phyloP scores from a whole-genome alignment of 2,113 vertebrate species.

The Trogon surrucura region DNA sequence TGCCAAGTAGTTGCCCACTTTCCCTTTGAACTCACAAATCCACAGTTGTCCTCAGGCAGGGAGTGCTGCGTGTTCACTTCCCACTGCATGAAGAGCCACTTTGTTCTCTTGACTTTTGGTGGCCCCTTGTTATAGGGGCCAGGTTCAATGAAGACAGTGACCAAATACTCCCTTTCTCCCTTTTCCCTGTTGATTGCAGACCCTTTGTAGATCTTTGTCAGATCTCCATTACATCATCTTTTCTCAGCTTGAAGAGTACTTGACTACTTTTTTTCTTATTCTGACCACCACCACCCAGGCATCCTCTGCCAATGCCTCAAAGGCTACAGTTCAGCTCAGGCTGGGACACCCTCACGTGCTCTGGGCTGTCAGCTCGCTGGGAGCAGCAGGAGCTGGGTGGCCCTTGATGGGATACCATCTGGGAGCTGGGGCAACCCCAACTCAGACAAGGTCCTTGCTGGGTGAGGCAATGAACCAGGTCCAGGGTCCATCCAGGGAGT shows the following conservation, averaged over 20 bases:
- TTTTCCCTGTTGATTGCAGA: not conserved
- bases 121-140: too few species aligned
- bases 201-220: not conserved
- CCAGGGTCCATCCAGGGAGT: not conserved
- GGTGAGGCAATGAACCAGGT: not conserved
- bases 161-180: not conserved
- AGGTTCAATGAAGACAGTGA: not conserved
- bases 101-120: not conserved
- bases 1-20: not conserved
- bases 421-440: not conserved
- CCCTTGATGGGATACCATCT: not conserved
- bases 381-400: not conserved
- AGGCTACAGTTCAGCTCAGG: not conserved
- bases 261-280: not conserved
- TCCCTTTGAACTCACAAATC: not conserved
- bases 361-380: not conserved
- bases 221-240: not conserved
- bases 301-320: not conserved
- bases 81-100: not conserved
- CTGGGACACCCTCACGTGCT: not conserved
- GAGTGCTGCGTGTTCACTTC: not conserved
- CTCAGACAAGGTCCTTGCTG: fast-evolving
- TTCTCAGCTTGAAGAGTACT: not conserved
- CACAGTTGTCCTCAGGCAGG: not conserved
- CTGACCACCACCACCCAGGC: not conserved